Base-by-base conservation (phyloP, 1,140 invertebrate genomes). In the Camponotus pennsylvanicus region DNA sequence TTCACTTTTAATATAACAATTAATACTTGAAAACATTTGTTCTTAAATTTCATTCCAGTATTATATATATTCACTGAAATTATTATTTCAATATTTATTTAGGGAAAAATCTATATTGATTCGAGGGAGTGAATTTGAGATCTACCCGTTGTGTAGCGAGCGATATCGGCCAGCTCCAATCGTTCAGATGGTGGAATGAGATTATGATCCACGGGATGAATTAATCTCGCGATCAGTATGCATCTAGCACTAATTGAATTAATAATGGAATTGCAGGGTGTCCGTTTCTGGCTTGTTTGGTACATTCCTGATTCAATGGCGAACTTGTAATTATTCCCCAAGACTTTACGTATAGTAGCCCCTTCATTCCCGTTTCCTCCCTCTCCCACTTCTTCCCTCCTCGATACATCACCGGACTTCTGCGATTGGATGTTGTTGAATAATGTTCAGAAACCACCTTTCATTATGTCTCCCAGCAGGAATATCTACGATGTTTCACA, bases 281-380 rank as follows among this genome's bases (percentile, higher is more conserved):
- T 64, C 57, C 70, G 88, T 86, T 89, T 80, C 87, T 55, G 70
- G 80, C 75, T 86, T 89, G 88, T 89, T 89, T 86, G 67, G 76
- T 57, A 61, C 76, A 70, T 89, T 86, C 64, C 83, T 21, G 76
- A 88, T 89, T 89, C 83, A 89, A 89, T 82, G 76, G 76, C 59
- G 70, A 88, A 86, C 83, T 89, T 86, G 88, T 89, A 89, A 89
- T 82, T 89, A 89, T 89, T 71, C 76, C 73, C 32, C 21, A 55
- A 52, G 49, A 89, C 70, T 86, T 86, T 89, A 85, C 55, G 69
- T 64, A 42, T 52, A 75, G 52, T n/a, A 27, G 57, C 32, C 77
- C 13, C 49, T 52, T 18, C 13, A 13, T 3, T 13, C 13, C 13
- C 42, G 42, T 11, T 42, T 6, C 40, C 6, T 42, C 27, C 27